Evolutionary conservation across 1,140 invertebrate species (phyloP), one percentile per base, ranked within the genome.

Genomic region (Drosophila quadrilineata): DNA sequence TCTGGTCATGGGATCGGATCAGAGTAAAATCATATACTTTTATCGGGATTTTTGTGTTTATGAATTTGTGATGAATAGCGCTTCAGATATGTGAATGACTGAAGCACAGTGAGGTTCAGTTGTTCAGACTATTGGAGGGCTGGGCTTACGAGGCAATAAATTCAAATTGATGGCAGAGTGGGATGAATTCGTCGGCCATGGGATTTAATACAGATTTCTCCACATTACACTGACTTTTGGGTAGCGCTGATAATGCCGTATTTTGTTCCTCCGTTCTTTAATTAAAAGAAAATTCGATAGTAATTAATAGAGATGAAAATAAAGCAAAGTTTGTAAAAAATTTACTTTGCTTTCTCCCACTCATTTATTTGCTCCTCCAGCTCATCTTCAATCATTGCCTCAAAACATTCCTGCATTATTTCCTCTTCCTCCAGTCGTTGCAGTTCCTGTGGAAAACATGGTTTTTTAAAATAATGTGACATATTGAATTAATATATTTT

Each of bases 381-480:
- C 62, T 93, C 93, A 70, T 94, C 95, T 62, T 95, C 94, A 58
- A 95, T 80, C 94, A 96, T 96, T 9, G 94, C 95, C 76, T 96
- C 94, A 48, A 96, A 93, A 80, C 95, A 96, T 84, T 96, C 94
- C 80, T 96, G 94, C 94, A 96, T 96, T 9, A 96, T 88, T 36
- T 95, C 95, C 88, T 97, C 95, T 88, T 97, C 96, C 88, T 96
- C 95, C 10, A 97, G 88, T 77, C 96, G 93, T 90, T 95, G 94
- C 90, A 96, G 93, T 40, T 96, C 95, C 94, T 96, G 71, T 3
- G 77, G 1, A 38, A 31, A 10, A 21, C 2, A 5, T n/a, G n/a
- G n/a, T 26, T 43, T 21, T 31, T 2, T n/a, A 24, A 35, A 21
- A 10, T 1, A n/a, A 6, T n/a, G 6, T 17, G n/a, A 1, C 16